Base-by-base conservation (phyloP, 2,797 vertebrate species). In the Uromys caudimaculatus region DNA sequence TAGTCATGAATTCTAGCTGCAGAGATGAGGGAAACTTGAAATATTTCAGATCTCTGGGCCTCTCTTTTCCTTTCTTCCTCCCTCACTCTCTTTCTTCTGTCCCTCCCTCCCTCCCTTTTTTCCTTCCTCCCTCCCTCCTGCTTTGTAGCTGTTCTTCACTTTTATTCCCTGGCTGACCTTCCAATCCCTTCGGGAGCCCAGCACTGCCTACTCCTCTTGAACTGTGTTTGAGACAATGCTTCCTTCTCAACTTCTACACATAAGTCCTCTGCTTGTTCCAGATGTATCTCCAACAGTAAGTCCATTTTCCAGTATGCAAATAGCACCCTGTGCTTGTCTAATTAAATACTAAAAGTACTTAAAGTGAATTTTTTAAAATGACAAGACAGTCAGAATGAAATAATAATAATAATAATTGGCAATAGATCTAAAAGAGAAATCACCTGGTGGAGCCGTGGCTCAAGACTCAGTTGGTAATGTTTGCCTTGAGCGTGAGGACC, bases 321-420 rank as follows among this genome's bases (percentile, higher is more conserved):
- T 44, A 79, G 50, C 4, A 1, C 41, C 52, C 38, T 32, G 17
- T 60, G 27, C 14, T 75, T 27, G 3, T 19, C 35, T 47, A 93
- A 90, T 79, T 44, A 44, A 71, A 89, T 86, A n/a, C 91, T 87
- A 91, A 95, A 75, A 92, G 75, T 83, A 88, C 89, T 84, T 44
- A 44, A 88, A 92, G 69, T 27, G 0, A 73, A 78, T 38, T n/a
- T 21, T 54, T 23, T 71, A 82, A 1, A 67, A 76, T 3, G 0
- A 47, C 88, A 76, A 84, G 76, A 21, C 50, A 60, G 19, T 60
- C 7, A 13, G 76, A 78, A 60, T 17, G 24, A n/a, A 56, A 71
- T n/a, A n/a, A 71, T 58, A 16, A 52, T 44, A 44, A 44, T 44
- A 44, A 4, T 12, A 27, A 35, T 81, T 71, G 92, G 87, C 69